Conservation (phyloP, 2,797 vertebrate species). For the Trachurus trachurus region DNA sequence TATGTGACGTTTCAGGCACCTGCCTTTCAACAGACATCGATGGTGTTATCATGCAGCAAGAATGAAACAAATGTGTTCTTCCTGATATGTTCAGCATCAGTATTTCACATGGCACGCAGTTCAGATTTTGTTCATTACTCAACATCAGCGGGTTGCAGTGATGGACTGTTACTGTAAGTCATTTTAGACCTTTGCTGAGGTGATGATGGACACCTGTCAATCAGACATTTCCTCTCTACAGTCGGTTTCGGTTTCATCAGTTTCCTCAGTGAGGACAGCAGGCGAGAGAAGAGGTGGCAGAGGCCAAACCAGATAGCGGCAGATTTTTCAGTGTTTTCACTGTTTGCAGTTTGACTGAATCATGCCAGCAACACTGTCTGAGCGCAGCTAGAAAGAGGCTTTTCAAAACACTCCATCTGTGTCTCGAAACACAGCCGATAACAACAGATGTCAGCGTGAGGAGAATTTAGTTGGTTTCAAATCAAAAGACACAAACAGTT, state of each 20-base stretch:
- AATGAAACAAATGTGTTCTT: no score
- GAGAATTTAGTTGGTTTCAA: not conserved
- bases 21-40: no score
- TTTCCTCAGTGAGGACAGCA: conserved; percentile 18
- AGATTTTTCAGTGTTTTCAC: conserved; percentile 39
- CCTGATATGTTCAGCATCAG: not conserved
- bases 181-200: not conserved
- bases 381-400: conserved; percentile 22
- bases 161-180: no score
- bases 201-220: not conserved
- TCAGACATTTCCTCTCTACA: not conserved
- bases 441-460: conserved; percentile 32
- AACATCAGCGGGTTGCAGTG: not conserved
- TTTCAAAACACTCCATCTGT: conserved; percentile 60
- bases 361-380: conserved; percentile 21
- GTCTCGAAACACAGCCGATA: conserved; percentile 18
- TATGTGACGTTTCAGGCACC: no score
- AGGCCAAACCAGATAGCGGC: conserved; percentile 14
- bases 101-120: not conserved
- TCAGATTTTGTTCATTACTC: not conserved
- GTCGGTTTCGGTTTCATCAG: not conserved
- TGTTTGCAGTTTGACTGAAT: conserved; percentile 26
- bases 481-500: not conserved
- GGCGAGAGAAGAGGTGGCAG: conserved; percentile 17
- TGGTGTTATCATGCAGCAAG: no score